Base-by-base conservation (phyloP, 2,797 vertebrate species). In the Chiropotes sagulatus region DNA sequence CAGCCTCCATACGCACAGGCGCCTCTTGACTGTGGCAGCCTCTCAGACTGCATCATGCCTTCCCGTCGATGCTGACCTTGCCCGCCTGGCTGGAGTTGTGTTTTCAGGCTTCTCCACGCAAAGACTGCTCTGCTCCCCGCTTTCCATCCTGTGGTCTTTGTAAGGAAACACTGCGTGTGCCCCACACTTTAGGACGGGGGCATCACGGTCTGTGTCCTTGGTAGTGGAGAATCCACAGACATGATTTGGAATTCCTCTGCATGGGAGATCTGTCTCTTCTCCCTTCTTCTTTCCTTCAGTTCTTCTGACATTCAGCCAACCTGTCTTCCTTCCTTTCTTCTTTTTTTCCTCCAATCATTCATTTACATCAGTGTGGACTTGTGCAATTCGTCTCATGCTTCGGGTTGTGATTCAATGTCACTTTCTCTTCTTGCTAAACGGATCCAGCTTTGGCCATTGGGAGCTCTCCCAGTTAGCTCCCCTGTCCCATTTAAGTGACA, bases 11-110 rank as follows among this genome's bases (percentile, higher is more conserved):
- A 46, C 13, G n/a, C 64, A 12, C 48, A 14, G 33, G 64, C 5
- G 72, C n/a, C 64, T 52, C 46, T 7, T 0, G 24, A n/a, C 84
- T 70, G 84, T 1, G 1, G 39, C 72, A 14, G 8, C 52, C 39
- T 41, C 26, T 8, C 64, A 20, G 67, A 72, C 64, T 7, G 5
- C 26, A 8, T 28, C 15, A 13, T 0, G 6, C 7, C n/a, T 24
- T 86, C 22, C 61, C 2, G 14, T 3, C 0, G 3, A 11, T 10
- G 33, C n/a, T 20, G 44, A 19, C 33, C 13, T 26, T 50, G 83
- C 24, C 13, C 8, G 0, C 64, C 10, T 12, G 26, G 17, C 84
- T 12, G 4, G 19, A 67, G 10, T 7, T 4, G 0, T 30, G 7
- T 30, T 20, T 14, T 20, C 48, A 54, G 67, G 61, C 22, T 28